These are phyloP conservation scores for Apis florea DNA, from an alignment of 1,140 invertebrate species.

Conservation along the genomic window DNA sequence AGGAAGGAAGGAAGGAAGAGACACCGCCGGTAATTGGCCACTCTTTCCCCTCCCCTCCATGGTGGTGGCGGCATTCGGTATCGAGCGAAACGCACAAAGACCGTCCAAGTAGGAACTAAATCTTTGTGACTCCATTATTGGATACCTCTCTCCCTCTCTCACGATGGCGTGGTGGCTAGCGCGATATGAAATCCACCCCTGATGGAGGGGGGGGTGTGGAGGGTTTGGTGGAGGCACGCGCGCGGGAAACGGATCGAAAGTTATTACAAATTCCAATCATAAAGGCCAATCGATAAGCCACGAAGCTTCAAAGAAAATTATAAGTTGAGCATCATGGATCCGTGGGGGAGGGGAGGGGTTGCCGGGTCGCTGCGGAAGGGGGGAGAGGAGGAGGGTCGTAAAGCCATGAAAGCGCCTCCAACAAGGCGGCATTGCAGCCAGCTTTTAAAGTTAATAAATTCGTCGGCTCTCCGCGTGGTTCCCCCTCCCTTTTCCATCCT, in stretches of 20 bases:
- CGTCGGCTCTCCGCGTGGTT: slow-evolving; percentile 64
- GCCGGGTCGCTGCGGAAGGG: not conserved
- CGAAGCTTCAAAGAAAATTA: slow-evolving; percentile 76
- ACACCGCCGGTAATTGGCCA: slow-evolving; percentile 50
- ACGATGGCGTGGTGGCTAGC: not conserved
- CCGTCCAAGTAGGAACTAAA: slow-evolving; percentile 55
- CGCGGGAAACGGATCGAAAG: slow-evolving; percentile 64
- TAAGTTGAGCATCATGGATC: slow-evolving; percentile 65
- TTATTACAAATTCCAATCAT: slow-evolving; percentile 74
- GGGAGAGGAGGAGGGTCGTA: slow-evolving; percentile 49
- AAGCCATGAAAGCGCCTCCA: slow-evolving; percentile 70
- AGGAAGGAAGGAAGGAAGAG: not conserved
- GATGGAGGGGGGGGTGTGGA: slow-evolving; percentile 44
- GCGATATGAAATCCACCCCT: slow-evolving; percentile 58
- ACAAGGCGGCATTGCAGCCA: slow-evolving; percentile 66
- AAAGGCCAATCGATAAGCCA: slow-evolving; percentile 70
- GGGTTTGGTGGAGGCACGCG: not conserved
- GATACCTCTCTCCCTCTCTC: slow-evolving; percentile 13
- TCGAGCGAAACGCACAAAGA: slow-evolving; percentile 31
- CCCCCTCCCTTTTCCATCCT: slow-evolving; percentile 17
- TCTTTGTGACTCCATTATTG: slow-evolving; percentile 67
- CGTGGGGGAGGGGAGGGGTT: slow-evolving; percentile 26
- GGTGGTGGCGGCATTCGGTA: not conserved
- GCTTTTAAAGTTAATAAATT: slow-evolving; percentile 79
- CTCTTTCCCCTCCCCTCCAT: slow-evolving; percentile 23